Percentiles rank a stretch among this genome's conserved stretches.
These are phyloP conservation scores for Margarornis squamiger DNA, from an alignment of 2,797 vertebrate genomes.

Conservation along the genomic window DNA sequence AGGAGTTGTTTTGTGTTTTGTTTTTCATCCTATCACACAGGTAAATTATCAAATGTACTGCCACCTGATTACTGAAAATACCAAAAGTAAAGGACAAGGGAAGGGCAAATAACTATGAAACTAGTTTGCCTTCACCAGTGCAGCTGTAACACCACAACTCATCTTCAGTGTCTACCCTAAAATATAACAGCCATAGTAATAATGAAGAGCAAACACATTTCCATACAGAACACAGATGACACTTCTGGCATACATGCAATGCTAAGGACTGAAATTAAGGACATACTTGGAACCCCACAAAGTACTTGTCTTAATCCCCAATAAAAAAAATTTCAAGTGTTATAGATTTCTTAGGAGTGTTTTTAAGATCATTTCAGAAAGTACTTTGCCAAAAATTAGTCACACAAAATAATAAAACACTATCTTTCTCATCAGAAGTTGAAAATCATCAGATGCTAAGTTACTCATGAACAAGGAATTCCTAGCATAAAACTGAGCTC, in stretches of 20 bases:
- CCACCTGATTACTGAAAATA: neutral
- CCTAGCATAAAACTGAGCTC: neutral
- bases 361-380: neutral
- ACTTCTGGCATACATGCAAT: neutral
- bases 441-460: neutral
- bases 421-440: neutral
- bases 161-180: neutral
- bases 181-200: neutral
- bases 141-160: neutral
- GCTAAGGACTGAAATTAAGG: neutral
- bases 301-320: neutral
- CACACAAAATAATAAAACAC: neutral
- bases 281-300: neutral
- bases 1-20: neutral
- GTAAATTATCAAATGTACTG: neutral
- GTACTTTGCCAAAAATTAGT: neutral
- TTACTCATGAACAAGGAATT: neutral
- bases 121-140: neutral
- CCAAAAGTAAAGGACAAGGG: neutral
- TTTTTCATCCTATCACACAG: neutral
- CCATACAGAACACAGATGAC: neutral
- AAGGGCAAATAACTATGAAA: neutral
- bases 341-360: neutral
- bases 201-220: neutral
- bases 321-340: neutral